Conservation (phyloP, 1,140 invertebrate genomes). For the Thaumetopoea pityocampa region DNA sequence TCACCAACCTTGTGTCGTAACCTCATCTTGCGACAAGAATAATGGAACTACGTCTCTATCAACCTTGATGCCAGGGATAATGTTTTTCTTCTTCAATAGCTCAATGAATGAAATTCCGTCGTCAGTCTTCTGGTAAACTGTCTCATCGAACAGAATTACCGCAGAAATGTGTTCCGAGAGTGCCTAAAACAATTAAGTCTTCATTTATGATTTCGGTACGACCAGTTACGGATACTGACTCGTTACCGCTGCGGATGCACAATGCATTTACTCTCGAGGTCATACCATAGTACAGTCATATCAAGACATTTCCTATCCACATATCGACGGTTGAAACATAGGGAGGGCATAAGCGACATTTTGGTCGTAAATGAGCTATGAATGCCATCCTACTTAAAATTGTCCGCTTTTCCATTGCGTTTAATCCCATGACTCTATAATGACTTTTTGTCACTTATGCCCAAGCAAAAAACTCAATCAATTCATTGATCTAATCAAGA, state of each 20-base stretch:
- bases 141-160: conserved; percentile 97
- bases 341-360: background rate
- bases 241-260: background rate
- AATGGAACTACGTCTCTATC: conserved; percentile 90
- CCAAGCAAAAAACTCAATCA: no score
- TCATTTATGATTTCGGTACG: background rate
- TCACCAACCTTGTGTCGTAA: conserved; percentile 90
- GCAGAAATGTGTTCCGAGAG: conserved; percentile 86
- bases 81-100: conserved; percentile 85
- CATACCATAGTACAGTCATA: no score
- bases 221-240: background rate
- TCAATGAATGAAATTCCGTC: conserved; percentile 88
- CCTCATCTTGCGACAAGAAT: conserved; percentile 91
- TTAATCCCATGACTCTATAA: no score
- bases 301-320: no score
- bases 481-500: no score
- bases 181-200: conserved; percentile 37
- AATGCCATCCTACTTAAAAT: no score
- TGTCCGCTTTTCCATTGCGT: no score
- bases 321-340: no score
- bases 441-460: no score
- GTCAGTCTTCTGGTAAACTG: conserved; percentile 94
- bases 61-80: conserved; percentile 94
- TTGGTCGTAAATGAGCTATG: background rate
- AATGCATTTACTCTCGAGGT: background rate